phyloP scores from a whole-genome alignment of 2,888 invertebrate genomes.

The Crossocerus cetratus region DNA sequence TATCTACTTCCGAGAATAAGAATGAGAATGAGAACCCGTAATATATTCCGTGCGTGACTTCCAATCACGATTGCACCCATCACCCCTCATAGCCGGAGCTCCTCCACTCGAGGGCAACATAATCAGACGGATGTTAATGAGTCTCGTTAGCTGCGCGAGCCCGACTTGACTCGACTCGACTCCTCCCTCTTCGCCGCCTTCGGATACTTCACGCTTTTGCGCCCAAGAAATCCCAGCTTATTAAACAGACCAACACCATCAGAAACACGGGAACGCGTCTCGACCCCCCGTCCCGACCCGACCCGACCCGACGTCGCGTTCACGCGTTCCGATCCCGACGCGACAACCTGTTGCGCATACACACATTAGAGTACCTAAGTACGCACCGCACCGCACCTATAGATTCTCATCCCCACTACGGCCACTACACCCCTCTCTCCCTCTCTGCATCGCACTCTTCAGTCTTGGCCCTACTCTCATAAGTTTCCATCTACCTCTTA shows the following conservation, averaged over 20 bases:
- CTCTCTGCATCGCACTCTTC: not conserved
- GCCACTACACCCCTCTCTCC: not conserved
- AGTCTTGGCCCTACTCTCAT: too few species aligned
- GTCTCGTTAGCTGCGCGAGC: too few species aligned
- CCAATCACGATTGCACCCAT: slow-evolving; percentile 25
- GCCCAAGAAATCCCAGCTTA: too few species aligned
- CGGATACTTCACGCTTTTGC: too few species aligned
- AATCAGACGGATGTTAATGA: slow-evolving; percentile 10
- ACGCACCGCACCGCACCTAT: not conserved
- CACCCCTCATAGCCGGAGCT: slow-evolving; percentile 15
- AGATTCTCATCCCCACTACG: not conserved
- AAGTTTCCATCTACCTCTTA: not conserved
- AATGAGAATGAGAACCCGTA: slow-evolving; percentile 13
- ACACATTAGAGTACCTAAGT: not conserved
- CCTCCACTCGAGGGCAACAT: slow-evolving; percentile 9
- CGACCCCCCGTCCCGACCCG: too few species aligned
- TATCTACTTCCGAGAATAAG: slow-evolving; percentile 43
- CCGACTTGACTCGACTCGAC: too few species aligned
- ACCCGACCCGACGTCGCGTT: not conserved
- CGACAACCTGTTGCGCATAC: slow-evolving; percentile 56
- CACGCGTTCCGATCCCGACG: slow-evolving; percentile 8
- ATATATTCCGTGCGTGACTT: slow-evolving; percentile 38
- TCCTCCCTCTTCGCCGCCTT: too few species aligned
- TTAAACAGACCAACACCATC: too few species aligned
- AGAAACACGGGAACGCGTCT: not conserved